phyloP scores from a whole-genome alignment of 2,888 invertebrate genomes.

The Leptarthrus brevirostris region DNA sequence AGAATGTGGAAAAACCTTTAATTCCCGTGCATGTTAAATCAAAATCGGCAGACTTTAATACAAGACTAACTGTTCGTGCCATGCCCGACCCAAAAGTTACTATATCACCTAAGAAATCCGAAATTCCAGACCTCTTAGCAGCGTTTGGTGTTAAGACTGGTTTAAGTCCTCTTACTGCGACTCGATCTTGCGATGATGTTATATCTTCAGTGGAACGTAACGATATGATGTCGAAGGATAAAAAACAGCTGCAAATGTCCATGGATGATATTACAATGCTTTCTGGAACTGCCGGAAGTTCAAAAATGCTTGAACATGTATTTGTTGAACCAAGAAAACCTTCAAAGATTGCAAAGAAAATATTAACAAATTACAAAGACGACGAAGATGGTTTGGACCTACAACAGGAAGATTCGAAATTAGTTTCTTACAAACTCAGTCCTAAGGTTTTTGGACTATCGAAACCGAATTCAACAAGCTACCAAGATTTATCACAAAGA shows the following conservation, averaged over 20 bases:
- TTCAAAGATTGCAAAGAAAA: constrained; percentile 51
- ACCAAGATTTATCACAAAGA: constrained; percentile 63
- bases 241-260: constrained; percentile 67
- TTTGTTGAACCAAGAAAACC: constrained; percentile 58
- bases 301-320: constrained; percentile 64
- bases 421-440: constrained; percentile 71
- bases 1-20: neutral
- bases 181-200: constrained; percentile 71
- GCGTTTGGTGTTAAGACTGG: constrained; percentile 69
- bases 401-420: constrained; percentile 53
- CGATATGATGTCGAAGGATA: constrained; percentile 57
- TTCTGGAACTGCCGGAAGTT: constrained; percentile 58
- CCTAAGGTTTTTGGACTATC: constrained; percentile 75
- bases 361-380: constrained; percentile 63
- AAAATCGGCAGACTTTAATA: constrained; percentile 57
- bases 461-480: constrained; percentile 60
- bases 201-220: constrained; percentile 66
- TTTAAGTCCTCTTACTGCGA: constrained; percentile 53
- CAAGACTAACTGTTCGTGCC: constrained; percentile 73
- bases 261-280: constrained; percentile 73
- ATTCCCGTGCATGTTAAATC: constrained; percentile 38
- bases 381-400: constrained; percentile 60
- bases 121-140: constrained; percentile 60
- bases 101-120: constrained; percentile 52
- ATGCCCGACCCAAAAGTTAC: constrained; percentile 72